These are phyloP conservation scores for Atethmia centrago DNA, from an alignment of 2,888 invertebrate genomes.

Conservation along the genomic window DNA sequence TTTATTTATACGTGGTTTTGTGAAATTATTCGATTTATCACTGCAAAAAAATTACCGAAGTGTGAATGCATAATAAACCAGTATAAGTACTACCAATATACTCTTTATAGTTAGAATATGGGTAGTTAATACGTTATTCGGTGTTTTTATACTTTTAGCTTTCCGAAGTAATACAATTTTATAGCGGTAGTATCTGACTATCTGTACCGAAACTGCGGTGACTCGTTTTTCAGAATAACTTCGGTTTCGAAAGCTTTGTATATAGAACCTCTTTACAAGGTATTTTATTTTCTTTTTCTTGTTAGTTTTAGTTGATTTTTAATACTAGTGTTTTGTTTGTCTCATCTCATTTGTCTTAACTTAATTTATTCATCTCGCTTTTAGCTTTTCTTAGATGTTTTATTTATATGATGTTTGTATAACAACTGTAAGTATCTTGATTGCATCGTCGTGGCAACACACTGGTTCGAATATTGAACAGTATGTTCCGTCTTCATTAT, in stretches of 20 bases:
- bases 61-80: constrained; percentile 12
- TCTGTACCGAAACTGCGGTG: constrained; percentile 29
- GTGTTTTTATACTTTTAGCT: constrained; percentile 42
- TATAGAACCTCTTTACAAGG: constrained; percentile 38
- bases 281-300: constrained; percentile 17
- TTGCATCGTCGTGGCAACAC: background rate
- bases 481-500: background rate
- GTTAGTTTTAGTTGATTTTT: constrained; percentile 46
- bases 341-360: constrained; percentile 44
- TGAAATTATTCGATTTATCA: constrained; percentile 1
- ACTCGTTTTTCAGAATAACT: constrained; percentile 34
- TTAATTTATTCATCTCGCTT: constrained; percentile 61
- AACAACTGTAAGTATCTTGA: constrained; percentile 10
- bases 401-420: constrained; percentile 9
- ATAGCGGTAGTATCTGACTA: constrained; percentile 34
- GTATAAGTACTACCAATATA: constrained; percentile 12
- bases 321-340: constrained; percentile 32
- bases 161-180: constrained; percentile 52
- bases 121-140: constrained; percentile 27
- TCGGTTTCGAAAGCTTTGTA: constrained; percentile 52
- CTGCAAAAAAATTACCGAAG: constrained; percentile 18
- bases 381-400: constrained; percentile 34
- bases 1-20: background rate
- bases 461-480: background rate
- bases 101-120: constrained; percentile 32